Evolutionary conservation across 2,797 vertebrate genomes (phyloP).

Genomic region (Smutsia temminckii): DNA sequence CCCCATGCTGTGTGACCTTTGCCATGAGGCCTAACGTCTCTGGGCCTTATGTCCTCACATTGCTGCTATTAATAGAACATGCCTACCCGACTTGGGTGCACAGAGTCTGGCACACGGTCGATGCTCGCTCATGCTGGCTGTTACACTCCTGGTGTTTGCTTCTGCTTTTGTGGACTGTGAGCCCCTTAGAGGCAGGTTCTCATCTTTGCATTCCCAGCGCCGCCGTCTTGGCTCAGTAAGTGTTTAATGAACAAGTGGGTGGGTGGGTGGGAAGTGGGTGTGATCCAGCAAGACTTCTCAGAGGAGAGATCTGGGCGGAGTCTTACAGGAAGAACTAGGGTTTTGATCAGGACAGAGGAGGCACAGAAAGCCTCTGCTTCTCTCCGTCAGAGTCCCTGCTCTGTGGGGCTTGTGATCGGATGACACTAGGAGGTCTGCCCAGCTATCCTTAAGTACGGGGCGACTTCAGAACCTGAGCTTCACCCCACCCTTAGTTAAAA

Average conservation of each 20-base stretch:
- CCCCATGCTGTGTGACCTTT: neutral
- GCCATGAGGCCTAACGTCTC: neutral
- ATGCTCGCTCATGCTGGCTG: neutral
- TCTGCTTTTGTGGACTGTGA: neutral
- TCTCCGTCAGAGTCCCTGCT: accelerated
- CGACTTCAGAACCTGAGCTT: slow-evolving; percentile 71
- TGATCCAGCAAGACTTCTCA: neutral
- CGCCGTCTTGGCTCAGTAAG: neutral
- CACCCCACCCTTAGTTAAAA: slow-evolving; percentile 21
- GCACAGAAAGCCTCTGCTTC: no score
- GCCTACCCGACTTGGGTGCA: accelerated
- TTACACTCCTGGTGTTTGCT: no score
- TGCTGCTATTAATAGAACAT: accelerated
- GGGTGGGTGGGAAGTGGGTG: neutral
- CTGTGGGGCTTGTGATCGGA: neutral
- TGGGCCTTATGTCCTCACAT: neutral
- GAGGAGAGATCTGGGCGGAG: neutral
- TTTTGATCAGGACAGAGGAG: neutral
- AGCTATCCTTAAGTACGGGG: slow-evolving; percentile 58
- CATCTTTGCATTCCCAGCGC: neutral
- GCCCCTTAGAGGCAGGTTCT: neutral
- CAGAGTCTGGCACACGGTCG: accelerated
- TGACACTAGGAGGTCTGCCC: slow-evolving; percentile 29
- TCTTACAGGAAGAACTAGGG: neutral
- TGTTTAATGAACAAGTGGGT: accelerated